Evolutionary conservation across 2,113 vertebrate genomes (phyloP).

Genomic region (Microcebus jonahi): DNA sequence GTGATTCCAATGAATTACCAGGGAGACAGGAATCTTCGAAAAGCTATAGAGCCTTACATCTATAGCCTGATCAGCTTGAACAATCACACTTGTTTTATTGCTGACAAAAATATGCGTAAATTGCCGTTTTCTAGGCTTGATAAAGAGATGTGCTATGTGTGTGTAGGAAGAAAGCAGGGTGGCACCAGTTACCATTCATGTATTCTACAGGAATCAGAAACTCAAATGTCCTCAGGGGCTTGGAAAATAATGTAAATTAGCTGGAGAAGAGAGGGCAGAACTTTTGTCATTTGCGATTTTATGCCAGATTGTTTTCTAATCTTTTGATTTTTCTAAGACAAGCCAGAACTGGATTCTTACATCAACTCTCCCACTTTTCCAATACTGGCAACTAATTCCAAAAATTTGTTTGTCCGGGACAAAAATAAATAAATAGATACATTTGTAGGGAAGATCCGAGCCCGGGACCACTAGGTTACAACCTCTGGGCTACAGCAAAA

Average conservation of each 20-base stretch:
- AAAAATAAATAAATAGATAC: not conserved
- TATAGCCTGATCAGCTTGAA: not conserved
- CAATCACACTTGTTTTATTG: not conserved
- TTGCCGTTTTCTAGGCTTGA: not conserved
- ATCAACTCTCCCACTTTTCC: not conserved
- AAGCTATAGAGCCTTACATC: not conserved
- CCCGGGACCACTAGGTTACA: not conserved
- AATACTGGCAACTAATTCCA: slow-evolving; percentile 2
- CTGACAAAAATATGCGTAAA: slow-evolving; percentile 31
- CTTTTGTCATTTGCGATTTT: not conserved
- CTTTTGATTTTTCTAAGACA: not conserved
- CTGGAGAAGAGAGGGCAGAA: not conserved
- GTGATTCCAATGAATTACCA: not conserved
- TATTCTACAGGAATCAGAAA: not conserved
- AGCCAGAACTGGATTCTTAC: not conserved
- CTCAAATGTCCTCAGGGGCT: not conserved
- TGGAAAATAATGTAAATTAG: not conserved
- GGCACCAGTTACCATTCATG: not conserved
- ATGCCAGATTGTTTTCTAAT: not conserved
- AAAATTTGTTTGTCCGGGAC: not conserved
- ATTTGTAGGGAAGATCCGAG: not conserved
- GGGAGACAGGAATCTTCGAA: not conserved
- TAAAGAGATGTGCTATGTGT: not conserved
- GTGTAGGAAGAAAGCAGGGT: not conserved
- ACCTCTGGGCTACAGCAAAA: not conserved